A percentile compares a stretch with the other conserved stretches of the same genome.
These are phyloP conservation scores for Andrena praecox DNA, from an alignment of 2,888 invertebrate genomes.

Conservation along the genomic window DNA sequence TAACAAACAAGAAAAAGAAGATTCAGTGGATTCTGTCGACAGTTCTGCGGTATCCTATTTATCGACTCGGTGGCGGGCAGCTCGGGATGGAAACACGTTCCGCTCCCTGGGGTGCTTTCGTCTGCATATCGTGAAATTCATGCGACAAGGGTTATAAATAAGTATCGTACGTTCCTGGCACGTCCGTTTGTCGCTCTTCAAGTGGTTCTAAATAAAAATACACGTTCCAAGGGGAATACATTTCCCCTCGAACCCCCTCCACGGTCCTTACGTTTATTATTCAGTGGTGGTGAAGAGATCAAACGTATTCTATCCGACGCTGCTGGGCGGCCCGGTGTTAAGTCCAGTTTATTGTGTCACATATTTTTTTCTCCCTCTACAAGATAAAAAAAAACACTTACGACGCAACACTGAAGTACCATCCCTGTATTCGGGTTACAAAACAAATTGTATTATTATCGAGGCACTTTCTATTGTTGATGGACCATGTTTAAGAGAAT, in stretches of 20 bases:
- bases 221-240: slow-evolving; percentile 52
- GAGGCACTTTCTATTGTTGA: no score
- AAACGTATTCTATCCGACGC: slow-evolving; percentile 17
- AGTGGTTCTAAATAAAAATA: slow-evolving; percentile 69
- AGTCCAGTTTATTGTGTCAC: not conserved
- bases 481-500: no score
- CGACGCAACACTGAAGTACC: no score
- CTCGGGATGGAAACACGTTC: slow-evolving; percentile 51
- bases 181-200: slow-evolving; percentile 65
- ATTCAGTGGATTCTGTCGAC: slow-evolving; percentile 28
- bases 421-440: no score
- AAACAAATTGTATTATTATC: no score
- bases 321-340: not conserved
- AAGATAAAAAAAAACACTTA: not conserved
- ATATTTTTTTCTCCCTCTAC: not conserved
- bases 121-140: slow-evolving; percentile 70
- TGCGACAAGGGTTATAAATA: slow-evolving; percentile 74
- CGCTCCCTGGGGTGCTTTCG: slow-evolving; percentile 56
- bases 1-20: slow-evolving; percentile 21
- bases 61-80: slow-evolving; percentile 49
- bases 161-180: slow-evolving; percentile 62
- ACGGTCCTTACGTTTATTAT: slow-evolving; percentile 39
- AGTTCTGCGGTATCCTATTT: slow-evolving; percentile 45
- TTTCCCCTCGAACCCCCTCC: slow-evolving; percentile 44
- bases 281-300: slow-evolving; percentile 33